Evolutionary conservation across 2,888 invertebrate species (phyloP).

Genomic region (Lochmaea capreae): DNA sequence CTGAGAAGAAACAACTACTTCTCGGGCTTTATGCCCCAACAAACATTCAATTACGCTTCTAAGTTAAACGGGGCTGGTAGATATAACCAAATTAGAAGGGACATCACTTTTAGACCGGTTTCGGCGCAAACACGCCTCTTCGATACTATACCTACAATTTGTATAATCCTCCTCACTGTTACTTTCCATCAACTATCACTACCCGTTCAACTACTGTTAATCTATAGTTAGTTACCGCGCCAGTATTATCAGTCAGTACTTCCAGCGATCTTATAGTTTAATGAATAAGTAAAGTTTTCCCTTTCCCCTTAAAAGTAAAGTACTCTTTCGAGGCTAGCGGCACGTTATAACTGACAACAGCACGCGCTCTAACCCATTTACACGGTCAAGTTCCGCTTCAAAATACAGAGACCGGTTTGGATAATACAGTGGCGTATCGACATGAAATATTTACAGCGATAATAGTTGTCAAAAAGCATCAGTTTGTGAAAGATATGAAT

Average conservation of each 20-base stretch:
- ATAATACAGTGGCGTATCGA: background rate
- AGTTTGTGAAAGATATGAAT: background rate
- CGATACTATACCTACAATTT: background rate
- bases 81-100: too few species aligned
- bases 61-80: too few species aligned
- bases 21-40: too few species aligned
- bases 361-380: conserved; percentile 43
- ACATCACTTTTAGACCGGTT: too few species aligned
- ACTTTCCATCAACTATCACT: conserved; percentile 7
- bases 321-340: conserved; percentile 6
- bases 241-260: background rate
- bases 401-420: conserved; percentile 36
- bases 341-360: conserved; percentile 34
- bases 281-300: conserved; percentile 20
- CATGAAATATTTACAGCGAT: background rate
- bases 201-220: conserved; percentile 5
- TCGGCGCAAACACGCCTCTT: too few species aligned
- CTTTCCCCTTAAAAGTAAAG: conserved; percentile 18
- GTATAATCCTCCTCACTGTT: background rate
- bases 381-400: conserved; percentile 41
- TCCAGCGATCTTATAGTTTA: background rate
- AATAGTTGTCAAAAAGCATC: background rate
- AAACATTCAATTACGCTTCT: too few species aligned
- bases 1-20: too few species aligned
- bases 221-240: background rate